Evolutionary conservation across 2,113 vertebrate genomes (phyloP).

Genomic region (Psettodes erumei): DNA sequence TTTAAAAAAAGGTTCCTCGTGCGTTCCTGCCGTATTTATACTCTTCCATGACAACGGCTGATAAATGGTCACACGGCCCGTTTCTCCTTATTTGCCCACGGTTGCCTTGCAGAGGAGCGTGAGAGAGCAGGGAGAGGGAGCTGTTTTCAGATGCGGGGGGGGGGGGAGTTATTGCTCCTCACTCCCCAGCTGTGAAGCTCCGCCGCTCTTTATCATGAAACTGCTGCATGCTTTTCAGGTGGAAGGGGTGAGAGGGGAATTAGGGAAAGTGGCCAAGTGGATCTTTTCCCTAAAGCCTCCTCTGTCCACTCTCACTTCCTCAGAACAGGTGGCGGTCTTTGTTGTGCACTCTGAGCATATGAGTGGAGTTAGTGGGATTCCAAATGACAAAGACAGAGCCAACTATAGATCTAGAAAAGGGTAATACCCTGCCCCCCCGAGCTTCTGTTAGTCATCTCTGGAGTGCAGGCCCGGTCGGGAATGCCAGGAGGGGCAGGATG

Average conservation of each 20-base stretch:
- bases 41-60: conserved; percentile 71
- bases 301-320: conserved; percentile 59
- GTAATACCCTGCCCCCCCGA: background rate
- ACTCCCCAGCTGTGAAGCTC: conserved; percentile 42
- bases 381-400: conserved; percentile 57
- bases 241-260: conserved; percentile 33
- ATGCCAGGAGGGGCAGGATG: conserved; percentile 70
- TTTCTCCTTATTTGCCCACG: conserved; percentile 53
- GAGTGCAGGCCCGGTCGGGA: conserved; percentile 39
- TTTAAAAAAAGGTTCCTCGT: conserved; percentile 47
- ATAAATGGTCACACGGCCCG: conserved; percentile 54
- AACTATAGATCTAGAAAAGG: conserved; percentile 49
- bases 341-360: conserved; percentile 10
- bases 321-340: conserved; percentile 71
- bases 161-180: conserved; percentile 16
- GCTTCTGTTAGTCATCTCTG: conserved; percentile 44
- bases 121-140: conserved; percentile 10
- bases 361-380: conserved; percentile 51
- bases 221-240: conserved; percentile 20
- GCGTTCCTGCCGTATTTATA: conserved; percentile 72
- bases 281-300: conserved; percentile 39
- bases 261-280: conserved; percentile 36
- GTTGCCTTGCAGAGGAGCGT: conserved; percentile 36
- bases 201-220: conserved; percentile 12
- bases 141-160: background rate